phyloP scores from a whole-genome alignment of 2,888 invertebrate genomes.

The Drosophila sordidula region DNA sequence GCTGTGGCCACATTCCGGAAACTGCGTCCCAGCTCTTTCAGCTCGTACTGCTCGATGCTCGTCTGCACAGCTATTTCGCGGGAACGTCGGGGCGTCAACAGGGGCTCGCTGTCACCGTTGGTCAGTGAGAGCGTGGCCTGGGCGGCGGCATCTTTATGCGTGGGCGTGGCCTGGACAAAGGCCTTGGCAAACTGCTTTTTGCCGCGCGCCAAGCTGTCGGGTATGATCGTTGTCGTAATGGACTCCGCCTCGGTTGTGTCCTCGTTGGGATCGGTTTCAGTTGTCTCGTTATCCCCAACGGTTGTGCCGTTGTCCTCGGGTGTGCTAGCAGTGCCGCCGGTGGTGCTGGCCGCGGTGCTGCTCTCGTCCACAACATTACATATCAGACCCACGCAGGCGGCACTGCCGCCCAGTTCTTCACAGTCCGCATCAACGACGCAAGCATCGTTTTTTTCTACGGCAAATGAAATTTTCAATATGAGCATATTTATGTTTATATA shows the following conservation, averaged over 20 bases:
- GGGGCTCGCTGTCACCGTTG: conserved; percentile 54
- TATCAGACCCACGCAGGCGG: conserved; percentile 75
- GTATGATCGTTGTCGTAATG: conserved; percentile 19
- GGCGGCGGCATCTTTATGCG: conserved; percentile 57
- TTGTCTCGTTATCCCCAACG: conserved; percentile 47
- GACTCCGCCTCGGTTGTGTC: conserved; percentile 27
- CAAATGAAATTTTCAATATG: too few species aligned
- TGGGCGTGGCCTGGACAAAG: conserved; percentile 59
- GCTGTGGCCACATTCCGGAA: conserved; percentile 74
- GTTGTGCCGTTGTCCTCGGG: conserved; percentile 37
- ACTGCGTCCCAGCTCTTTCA: conserved; percentile 69
- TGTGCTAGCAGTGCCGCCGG: conserved; percentile 19
- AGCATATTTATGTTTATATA: too few species aligned
- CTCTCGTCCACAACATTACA: conserved; percentile 73
- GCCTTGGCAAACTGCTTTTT: conserved; percentile 51
- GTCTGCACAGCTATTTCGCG: conserved; percentile 84
- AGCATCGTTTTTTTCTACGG: conserved; percentile 79
- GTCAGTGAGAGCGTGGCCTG: conserved; percentile 58
- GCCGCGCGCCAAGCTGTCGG: conserved; percentile 4
- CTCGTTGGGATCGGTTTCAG: conserved; percentile 28
- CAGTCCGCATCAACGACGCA: conserved; percentile 85
- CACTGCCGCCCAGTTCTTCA: conserved; percentile 77
- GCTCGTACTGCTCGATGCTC: conserved; percentile 81
- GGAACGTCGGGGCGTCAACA: conserved; percentile 50
- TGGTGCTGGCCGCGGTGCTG: conserved; percentile 25